Percentiles rank a stretch among this genome's conserved stretches.
Evolutionary conservation across 2,113 vertebrate species (phyloP).

Genomic region (Atlantisia rogersi): DNA sequence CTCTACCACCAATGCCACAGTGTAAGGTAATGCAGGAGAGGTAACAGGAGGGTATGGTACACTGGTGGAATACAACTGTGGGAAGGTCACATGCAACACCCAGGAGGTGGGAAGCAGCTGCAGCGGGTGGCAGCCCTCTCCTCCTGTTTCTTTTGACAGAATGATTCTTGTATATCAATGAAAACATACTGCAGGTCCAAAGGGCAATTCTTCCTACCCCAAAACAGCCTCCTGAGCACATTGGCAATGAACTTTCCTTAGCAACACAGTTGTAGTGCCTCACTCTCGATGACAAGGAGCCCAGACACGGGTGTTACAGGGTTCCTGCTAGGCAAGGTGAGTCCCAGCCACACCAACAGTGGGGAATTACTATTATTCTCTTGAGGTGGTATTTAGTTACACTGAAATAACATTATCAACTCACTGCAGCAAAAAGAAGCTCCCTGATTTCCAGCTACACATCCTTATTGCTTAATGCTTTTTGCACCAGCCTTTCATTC

Average conservation of each 20-base stretch:
- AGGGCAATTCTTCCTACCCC: background rate
- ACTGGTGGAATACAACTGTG: background rate
- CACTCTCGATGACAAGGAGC: background rate
- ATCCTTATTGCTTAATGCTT: background rate
- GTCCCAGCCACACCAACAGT: background rate
- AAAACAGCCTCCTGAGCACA: background rate
- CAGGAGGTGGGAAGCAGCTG: background rate
- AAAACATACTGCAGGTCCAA: background rate
- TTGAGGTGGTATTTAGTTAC: constrained; percentile 4
- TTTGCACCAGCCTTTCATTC: constrained; percentile 39
- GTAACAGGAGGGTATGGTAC: background rate
- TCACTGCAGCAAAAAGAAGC: background rate
- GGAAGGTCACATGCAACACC: background rate
- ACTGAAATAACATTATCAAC: background rate
- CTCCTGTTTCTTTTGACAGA: background rate
- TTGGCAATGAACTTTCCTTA: background rate
- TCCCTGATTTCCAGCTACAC: background rate
- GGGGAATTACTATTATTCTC: background rate
- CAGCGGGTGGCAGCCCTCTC: background rate
- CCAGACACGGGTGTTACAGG: background rate
- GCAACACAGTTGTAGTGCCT: background rate
- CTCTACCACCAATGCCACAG: background rate
- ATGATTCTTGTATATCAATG: background rate
- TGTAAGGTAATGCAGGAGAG: background rate
- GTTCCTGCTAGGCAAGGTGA: background rate